Evolutionary conservation across 35 echinoderm and acorn worm species (phyloP).

Genomic region (Hemicentrotus pulcherrimus): DNA sequence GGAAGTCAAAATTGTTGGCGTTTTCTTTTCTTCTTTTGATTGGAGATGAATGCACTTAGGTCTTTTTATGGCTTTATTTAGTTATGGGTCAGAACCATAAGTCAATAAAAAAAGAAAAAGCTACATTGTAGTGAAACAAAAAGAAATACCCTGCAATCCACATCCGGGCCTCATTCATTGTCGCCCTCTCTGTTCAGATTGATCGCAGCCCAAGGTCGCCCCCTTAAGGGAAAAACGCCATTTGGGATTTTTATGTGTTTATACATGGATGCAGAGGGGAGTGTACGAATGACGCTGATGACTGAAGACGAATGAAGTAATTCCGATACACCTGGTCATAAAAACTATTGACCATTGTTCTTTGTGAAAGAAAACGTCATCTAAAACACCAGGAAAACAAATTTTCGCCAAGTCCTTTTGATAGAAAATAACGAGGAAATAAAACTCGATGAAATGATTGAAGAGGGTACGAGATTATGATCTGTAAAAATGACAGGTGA

Average conservation of each 20-base stretch:
- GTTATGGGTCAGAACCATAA: background rate
- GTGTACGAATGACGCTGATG: background rate
- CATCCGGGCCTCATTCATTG: background rate
- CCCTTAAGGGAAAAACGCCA: background rate
- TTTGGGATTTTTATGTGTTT: constrained; percentile 1
- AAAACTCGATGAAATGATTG: background rate
- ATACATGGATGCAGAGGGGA: background rate
- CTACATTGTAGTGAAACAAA: background rate
- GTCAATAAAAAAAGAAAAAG: background rate
- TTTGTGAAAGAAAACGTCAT: background rate
- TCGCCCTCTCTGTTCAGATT: background rate
- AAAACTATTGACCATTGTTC: background rate
- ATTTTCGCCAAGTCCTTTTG: background rate
- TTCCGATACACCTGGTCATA: background rate
- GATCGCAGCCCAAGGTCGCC: background rate
- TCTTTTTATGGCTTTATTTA: background rate
- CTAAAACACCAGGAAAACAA: background rate
- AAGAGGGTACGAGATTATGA: background rate
- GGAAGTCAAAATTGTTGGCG: too few species aligned
- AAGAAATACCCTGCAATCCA: background rate
- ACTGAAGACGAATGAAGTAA: background rate
- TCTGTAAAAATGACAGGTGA: background rate
- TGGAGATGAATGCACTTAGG: background rate
- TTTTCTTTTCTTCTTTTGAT: background rate
- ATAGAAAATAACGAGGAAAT: background rate